These are phyloP conservation scores for Calcarius lapponicus DNA, from an alignment of 2,797 vertebrate genomes.

Conservation along the genomic window DNA sequence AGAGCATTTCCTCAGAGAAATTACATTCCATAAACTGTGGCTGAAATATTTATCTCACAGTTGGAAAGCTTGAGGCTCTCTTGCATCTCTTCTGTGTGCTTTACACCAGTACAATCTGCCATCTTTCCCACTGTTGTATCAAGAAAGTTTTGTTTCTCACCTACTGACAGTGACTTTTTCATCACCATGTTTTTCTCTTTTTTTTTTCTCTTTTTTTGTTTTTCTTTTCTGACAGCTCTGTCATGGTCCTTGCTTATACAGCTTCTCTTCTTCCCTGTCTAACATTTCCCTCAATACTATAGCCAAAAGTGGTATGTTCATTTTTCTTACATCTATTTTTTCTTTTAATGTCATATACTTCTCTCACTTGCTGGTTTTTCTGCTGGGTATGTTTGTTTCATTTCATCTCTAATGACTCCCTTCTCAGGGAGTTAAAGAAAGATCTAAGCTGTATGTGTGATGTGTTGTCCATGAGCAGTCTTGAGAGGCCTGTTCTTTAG, in stretches of 20 bases:
- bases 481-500: neutral
- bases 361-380: neutral
- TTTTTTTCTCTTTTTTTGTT: conserved; percentile 48
- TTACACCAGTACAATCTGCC: neutral
- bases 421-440: neutral
- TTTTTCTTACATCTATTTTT: conserved; percentile 71
- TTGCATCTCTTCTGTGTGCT: neutral
- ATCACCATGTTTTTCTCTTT: conserved; percentile 66
- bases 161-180: conserved; percentile 46
- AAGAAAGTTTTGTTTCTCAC: neutral
- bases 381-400: neutral
- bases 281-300: conserved; percentile 83
- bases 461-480: neutral
- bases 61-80: conserved; percentile 11
- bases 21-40: neutral
- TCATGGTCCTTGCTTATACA: conserved; percentile 81
- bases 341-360: conserved; percentile 42
- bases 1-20: neutral
- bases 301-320: conserved; percentile 83
- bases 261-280: conserved; percentile 84
- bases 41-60: neutral
- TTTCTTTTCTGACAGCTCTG: conserved; percentile 80
- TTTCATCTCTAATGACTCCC: neutral
- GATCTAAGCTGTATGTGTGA: neutral
- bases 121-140: neutral